Evolutionary conservation across 2,888 invertebrate genomes (phyloP), one percentile per base, ranked within the genome.

Genomic region (Orgyia antiqua): DNA sequence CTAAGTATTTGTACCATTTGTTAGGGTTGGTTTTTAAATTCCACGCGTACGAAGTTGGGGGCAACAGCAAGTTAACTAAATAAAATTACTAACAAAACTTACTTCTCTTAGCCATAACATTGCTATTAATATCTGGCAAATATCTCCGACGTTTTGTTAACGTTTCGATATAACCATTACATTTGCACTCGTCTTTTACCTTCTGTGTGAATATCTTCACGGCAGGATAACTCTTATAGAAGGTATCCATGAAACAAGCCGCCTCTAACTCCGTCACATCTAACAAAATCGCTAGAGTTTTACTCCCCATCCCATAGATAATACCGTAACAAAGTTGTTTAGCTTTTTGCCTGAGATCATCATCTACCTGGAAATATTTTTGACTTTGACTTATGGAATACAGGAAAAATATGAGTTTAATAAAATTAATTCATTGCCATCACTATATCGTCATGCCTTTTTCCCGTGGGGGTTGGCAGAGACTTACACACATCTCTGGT

Each of bases 251-350:
- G 71, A 98, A 94, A 29, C 88, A 82, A 2, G 87, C 86, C 0
- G 98, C 98, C 55, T 96, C 94, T 26, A 90, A 82, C 69, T 94
- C 94, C 0, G 89, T 88, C 6, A 97, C 91, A 33, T 91, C 91
- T 18, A 99, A 83, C 42, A 92, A 91, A 38, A 94, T 93, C 0
- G 94, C 90, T 15, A 99, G 82, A 0, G 94, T 89, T 58, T 90
- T 93, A 36, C 90, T 88, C 2, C 98, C 97, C 93, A 99, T 99
- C 4, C 99, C 99, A 70, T 99, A 99, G 34, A 99, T 93, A 58
- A 99, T 96, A 4, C 97, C 98, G 75, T 99, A 99, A 68, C 97
- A 97, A 15, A 98, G 89, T 78, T 96, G 92, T 73, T 98, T 97
- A 3, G 97, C 94, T 59, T 93, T 92, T 59, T 96, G 94, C 25